A percentile compares a stretch with the other conserved stretches of the same genome.
Conservation (phyloP, 2,888 invertebrate genomes). For the Seladonia tumulorum region DNA sequence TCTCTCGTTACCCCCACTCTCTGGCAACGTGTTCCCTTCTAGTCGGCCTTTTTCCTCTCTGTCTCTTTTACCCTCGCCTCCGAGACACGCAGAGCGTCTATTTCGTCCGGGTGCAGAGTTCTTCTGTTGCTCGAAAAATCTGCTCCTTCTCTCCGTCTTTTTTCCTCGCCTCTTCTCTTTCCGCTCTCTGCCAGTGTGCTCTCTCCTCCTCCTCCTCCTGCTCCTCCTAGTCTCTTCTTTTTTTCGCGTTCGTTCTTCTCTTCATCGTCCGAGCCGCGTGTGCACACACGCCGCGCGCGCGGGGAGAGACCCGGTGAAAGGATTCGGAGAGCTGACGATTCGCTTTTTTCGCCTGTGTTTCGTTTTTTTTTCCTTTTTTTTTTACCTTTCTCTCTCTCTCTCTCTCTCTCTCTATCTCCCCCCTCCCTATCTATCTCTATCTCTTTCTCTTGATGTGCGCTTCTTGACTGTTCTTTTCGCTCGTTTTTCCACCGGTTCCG, state of each 20-base stretch:
- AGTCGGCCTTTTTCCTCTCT: constrained; percentile 33
- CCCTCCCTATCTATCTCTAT: background rate
- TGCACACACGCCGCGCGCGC: constrained; percentile 4
- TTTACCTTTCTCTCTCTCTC: too few relatives aligned
- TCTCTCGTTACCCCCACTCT: constrained; percentile 41
- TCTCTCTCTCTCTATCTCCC: background rate
- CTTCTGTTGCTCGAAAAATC: constrained; percentile 57
- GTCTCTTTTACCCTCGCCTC: constrained; percentile 59
- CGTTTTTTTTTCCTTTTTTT: constrained; percentile 2
- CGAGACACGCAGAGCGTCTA: constrained; percentile 51
- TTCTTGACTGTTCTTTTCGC: background rate
- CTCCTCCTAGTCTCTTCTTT: background rate
- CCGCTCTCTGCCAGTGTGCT: too few relatives aligned
- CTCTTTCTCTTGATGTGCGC: background rate
- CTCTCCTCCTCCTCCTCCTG: background rate
- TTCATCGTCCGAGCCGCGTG: background rate
- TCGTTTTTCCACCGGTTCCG: background rate
- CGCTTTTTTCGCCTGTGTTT: constrained; percentile 16
- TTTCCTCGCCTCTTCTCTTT: background rate
- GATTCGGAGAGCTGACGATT: constrained; percentile 43
- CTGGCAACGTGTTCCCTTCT: constrained; percentile 43
- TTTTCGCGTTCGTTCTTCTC: background rate
- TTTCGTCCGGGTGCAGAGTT: constrained; percentile 61
- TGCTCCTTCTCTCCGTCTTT: constrained; percentile 13
- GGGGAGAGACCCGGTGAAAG: constrained; percentile 31